These are phyloP conservation scores for Chaetodon trifasciatus DNA, from an alignment of 2,797 vertebrate genomes.

Conservation along the genomic window DNA sequence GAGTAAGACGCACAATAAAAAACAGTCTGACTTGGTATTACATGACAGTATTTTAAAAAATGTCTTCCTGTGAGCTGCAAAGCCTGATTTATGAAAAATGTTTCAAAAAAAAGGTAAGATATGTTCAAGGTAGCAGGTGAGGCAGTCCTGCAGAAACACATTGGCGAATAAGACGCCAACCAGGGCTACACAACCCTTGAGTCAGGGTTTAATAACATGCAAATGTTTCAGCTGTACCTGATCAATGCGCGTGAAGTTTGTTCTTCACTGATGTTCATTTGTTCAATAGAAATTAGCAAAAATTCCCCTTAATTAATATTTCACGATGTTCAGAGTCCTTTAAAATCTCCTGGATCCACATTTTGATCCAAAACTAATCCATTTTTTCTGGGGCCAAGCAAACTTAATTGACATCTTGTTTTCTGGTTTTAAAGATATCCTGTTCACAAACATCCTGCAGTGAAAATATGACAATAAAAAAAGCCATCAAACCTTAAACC, in stretches of 20 bases:
- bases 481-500: neutral
- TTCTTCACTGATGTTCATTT: constrained; percentile 1
- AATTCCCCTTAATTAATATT: neutral
- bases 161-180: constrained; percentile 6
- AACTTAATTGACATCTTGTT: neutral
- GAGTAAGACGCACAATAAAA: neutral
- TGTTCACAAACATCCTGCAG: neutral
- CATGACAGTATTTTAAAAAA: neutral
- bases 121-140: neutral
- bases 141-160: neutral
- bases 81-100: neutral
- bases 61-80: neutral
- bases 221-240: constrained; percentile 9
- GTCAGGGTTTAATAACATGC: constrained; percentile 6
- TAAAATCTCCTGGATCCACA: neutral
- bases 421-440: neutral
- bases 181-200: neutral
- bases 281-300: neutral
- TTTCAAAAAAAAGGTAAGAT: neutral
- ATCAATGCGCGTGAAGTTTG: neutral
- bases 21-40: neutral
- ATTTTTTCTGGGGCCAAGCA: neutral
- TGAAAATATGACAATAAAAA: neutral
- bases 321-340: neutral
- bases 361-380: constrained; percentile 3